These are phyloP conservation scores for Drosophila nebulosa DNA, from an alignment of 1,140 invertebrate species.

Conservation along the genomic window DNA sequence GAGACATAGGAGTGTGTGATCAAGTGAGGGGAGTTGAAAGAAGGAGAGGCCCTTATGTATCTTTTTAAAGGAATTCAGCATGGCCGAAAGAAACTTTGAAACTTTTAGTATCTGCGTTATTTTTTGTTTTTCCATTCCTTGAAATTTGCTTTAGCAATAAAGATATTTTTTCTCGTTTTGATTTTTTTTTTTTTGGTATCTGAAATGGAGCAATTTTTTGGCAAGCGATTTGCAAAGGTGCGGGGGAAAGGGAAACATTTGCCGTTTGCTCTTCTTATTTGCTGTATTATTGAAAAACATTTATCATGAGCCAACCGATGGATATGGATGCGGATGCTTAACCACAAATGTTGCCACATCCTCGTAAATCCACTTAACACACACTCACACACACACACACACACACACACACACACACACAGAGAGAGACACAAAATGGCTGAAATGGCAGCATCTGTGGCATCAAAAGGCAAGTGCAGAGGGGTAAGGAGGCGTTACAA, in stretches of 20 bases:
- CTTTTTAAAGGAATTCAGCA: constrained; percentile 72
- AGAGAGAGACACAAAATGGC: constrained; percentile 44
- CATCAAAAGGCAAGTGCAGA: constrained; percentile 47
- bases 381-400: constrained; percentile 11
- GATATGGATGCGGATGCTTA: constrained; percentile 42
- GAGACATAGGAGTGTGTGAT: not conserved
- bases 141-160: constrained; percentile 58
- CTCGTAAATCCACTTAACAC: constrained; percentile 70
- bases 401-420: constrained; percentile 1
- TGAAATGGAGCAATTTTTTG: constrained; percentile 71
- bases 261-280: constrained; percentile 26
- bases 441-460: constrained; percentile 56
- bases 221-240: not conserved
- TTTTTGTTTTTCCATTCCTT: constrained; percentile 16
- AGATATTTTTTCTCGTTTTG: constrained; percentile 54
- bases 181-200: constrained; percentile 24
- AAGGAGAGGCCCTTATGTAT: constrained; percentile 60
- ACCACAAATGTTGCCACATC: constrained; percentile 75
- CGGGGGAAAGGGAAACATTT: not conserved
- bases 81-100: constrained; percentile 60
- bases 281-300: constrained; percentile 71
- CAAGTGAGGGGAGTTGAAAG: not conserved
- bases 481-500: constrained; percentile 19
- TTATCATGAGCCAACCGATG: constrained; percentile 64
- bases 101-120: constrained; percentile 40